Evolutionary conservation across 2,888 invertebrate species (phyloP), one percentile per base, ranked within the genome.

Genomic region (Platerodrilus igneus): DNA sequence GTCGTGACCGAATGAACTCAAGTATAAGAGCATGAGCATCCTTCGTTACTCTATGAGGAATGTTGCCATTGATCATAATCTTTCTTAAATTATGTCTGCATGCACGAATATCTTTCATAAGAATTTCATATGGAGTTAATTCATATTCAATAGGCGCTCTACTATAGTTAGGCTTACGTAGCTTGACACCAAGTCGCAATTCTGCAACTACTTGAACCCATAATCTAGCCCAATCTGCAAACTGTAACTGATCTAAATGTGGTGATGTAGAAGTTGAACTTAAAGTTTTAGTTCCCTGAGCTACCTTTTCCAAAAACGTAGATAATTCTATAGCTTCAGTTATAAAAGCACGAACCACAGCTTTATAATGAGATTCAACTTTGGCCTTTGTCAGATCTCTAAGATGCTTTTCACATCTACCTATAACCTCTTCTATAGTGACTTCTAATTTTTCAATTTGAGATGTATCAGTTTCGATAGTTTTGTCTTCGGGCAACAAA

Each of bases 191-290:
- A 66, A 85, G 83, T 34, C 95, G 74, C 41, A 96, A 74, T 66
- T 95, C 90, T 50, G 86, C 83, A 65, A 95, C 93, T 26, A 95
- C 92, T 21, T 93, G 92, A 66, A 91, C 84, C 93, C 93, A 93
- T 69, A 95, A 85, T 60, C 91, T 80, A 51, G 94, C 93, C 93
- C 94, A 94, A 71, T 94, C 93, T 51, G 83, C 83, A 65, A 91
- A 86, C 65, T 87, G 81, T 58, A 94, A 73, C 58, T 86, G 83
- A 58, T 87, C 86, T 34, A 93, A 75, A 57, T 86, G 84, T 39
- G 76, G 73, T 55, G 79, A 77, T 34, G 81, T 73, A 29, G 72
- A 67, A 28, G 79, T 75, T 2, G 77, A 73, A 57, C 77, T 74
- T 56, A 82, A 69, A 60, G 76, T 76, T 43, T 82, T 73, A 30